These are phyloP conservation scores for Noctua comes DNA, from an alignment of 2,888 invertebrate species.

Conservation along the genomic window DNA sequence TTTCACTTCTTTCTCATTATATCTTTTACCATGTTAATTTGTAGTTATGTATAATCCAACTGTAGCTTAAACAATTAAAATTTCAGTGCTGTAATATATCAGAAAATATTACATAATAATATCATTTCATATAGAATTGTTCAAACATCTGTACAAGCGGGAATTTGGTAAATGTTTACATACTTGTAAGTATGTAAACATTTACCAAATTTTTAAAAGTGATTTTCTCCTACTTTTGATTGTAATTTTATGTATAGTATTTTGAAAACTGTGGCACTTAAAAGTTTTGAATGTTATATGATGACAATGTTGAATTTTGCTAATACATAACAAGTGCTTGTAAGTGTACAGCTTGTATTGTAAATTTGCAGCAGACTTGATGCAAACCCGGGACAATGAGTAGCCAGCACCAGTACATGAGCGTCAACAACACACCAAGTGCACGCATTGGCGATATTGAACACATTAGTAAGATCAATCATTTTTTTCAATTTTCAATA, in stretches of 20 bases:
- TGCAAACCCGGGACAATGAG: slow-evolving; percentile 80
- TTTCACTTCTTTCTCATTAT: background rate
- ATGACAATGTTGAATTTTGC: background rate
- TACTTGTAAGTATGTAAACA: background rate
- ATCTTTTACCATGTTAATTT: background rate
- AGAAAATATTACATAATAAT: background rate
- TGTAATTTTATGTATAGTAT: background rate
- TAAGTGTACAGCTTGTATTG: slow-evolving; percentile 43
- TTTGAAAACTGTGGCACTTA: background rate
- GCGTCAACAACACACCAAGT: slow-evolving; percentile 84
- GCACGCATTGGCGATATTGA: slow-evolving; percentile 91
- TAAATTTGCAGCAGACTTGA: slow-evolving; percentile 63
- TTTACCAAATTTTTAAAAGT: background rate
- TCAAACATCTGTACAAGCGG: slow-evolving; percentile 6
- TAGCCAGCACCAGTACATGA: slow-evolving; percentile 90
- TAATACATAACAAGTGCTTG: background rate
- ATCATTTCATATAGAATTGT: background rate
- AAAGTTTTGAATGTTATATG: background rate
- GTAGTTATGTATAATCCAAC: slow-evolving; percentile 1
- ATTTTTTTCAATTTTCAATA: slow-evolving; percentile 27
- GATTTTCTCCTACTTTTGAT: background rate
- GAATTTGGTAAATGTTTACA: too few relatives aligned
- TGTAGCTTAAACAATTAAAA: background rate
- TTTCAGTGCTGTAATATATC: background rate
- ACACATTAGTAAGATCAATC: slow-evolving; percentile 87